phyloP scores from a whole-genome alignment of 2,113 vertebrate species.

The Pluvianellus socialis region DNA sequence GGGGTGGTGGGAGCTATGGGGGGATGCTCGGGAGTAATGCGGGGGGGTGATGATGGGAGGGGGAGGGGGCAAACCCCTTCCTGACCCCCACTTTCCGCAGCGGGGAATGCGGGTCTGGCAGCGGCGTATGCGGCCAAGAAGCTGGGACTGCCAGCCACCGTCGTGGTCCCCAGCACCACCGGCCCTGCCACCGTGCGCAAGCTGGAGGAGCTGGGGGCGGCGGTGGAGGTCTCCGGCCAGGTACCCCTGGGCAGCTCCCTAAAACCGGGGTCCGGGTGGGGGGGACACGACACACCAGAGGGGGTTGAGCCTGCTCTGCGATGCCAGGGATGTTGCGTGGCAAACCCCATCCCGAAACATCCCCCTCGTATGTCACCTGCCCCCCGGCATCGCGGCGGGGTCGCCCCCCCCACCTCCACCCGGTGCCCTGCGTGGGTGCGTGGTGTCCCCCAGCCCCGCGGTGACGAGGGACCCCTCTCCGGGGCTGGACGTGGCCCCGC shows the following conservation, averaged over 20 bases:
- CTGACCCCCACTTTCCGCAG: slow-evolving; percentile 36
- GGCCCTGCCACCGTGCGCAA: slow-evolving; percentile 69
- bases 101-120: slow-evolving; percentile 88
- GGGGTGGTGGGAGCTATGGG: not conserved
- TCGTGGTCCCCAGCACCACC: slow-evolving; percentile 82
- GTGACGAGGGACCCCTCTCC: not conserved
- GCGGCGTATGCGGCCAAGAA: slow-evolving; percentile 80
- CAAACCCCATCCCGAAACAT: accelerated
- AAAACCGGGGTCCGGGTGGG: not conserved
- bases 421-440: accelerated
- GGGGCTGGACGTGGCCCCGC: not conserved
- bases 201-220: slow-evolving; percentile 80
- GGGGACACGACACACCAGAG: no score
- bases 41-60: no score
- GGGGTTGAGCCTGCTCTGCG: not conserved
- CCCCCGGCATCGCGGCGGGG: accelerated
- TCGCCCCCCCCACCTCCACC: not conserved
- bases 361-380: not conserved
- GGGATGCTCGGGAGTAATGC: not conserved
- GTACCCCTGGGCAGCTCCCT: slow-evolving; percentile 47
- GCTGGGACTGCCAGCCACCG: slow-evolving; percentile 84
- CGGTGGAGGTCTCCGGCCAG: slow-evolving; percentile 84
- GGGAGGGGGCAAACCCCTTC: no score
- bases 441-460: accelerated
- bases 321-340: not conserved